Evolutionary conservation across 1,140 invertebrate species (phyloP).

Genomic region (Cylas formicarius): DNA sequence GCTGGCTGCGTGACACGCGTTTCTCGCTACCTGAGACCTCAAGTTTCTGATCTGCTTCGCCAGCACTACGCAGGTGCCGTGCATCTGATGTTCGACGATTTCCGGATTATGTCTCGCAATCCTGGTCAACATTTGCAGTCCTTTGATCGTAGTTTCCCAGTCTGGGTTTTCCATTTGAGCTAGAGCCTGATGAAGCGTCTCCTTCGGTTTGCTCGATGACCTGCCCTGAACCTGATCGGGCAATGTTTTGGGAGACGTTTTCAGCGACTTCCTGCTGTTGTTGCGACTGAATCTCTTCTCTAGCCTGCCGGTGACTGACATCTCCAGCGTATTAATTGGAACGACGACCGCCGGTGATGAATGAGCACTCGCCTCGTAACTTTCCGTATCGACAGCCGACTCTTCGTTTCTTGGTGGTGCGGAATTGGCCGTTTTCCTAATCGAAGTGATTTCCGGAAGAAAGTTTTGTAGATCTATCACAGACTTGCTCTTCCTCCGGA

Average conservation of each 20-base stretch:
- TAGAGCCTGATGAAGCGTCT: conserved; percentile 56
- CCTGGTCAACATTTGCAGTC: conserved; percentile 65
- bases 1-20: conserved; percentile 70
- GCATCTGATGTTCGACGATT: conserved; percentile 49
- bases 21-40: conserved; percentile 81
- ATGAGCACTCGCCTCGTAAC: background rate
- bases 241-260: conserved; percentile 15
- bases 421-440: conserved; percentile 31
- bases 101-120: conserved; percentile 67
- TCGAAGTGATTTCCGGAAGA: conserved; percentile 23
- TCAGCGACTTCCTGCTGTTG: conserved; percentile 12
- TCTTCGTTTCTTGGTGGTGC: conserved; percentile 33
- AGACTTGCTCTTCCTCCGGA: conserved; percentile 22
- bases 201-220: conserved; percentile 53
- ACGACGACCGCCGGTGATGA: background rate
- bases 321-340: no score
- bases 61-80: conserved; percentile 60
- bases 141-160: conserved; percentile 66
- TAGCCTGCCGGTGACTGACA: conserved; percentile 13
- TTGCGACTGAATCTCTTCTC: conserved; percentile 20
- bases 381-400: background rate
- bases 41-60: conserved; percentile 77
- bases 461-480: conserved; percentile 23
- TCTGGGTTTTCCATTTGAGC: conserved; percentile 63
- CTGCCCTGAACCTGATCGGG: conserved; percentile 1